phyloP scores from a whole-genome alignment of 2,797 vertebrate species.

The Allobates femoralis region DNA sequence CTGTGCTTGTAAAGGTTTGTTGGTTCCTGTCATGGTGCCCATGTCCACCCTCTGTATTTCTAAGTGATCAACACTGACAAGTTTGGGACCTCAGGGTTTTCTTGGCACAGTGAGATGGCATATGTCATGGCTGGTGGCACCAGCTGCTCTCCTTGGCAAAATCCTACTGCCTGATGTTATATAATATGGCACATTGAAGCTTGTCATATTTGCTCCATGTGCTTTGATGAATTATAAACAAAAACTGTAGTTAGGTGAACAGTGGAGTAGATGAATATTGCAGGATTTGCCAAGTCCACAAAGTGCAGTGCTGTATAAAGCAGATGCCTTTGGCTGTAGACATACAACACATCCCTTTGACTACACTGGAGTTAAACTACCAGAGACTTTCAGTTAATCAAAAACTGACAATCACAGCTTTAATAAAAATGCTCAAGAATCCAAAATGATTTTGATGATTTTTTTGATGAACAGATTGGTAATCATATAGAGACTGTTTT shows the following conservation, averaged over 20 bases:
- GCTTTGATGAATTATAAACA: slow-evolving; percentile 50
- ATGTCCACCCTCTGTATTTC: slow-evolving; percentile 48
- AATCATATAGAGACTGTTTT: too few relatives aligned
- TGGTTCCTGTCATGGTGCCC: slow-evolving; percentile 46
- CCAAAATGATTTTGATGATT: too few relatives aligned
- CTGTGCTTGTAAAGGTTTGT: slow-evolving; percentile 2
- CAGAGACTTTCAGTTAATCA: background rate
- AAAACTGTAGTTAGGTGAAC: slow-evolving; percentile 31
- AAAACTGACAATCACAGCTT: background rate
- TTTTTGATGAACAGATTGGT: too few relatives aligned
- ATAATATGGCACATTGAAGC: slow-evolving; percentile 45
- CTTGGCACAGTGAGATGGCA: slow-evolving; percentile 46
- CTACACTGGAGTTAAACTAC: background rate
- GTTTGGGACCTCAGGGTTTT: slow-evolving; percentile 35
- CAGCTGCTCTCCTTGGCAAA: slow-evolving; percentile 57
- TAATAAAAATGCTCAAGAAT: background rate
- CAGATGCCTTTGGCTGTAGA: background rate
- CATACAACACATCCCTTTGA: background rate
- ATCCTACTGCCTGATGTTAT: slow-evolving; percentile 44
- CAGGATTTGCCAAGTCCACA: slow-evolving; percentile 18
- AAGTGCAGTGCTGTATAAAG: slow-evolving; percentile 4
- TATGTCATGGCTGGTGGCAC: slow-evolving; percentile 51
- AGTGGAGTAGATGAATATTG: background rate
- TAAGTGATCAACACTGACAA: slow-evolving; percentile 51
- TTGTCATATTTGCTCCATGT: slow-evolving; percentile 47